Evolutionary conservation across 2,888 invertebrate species (phyloP).

Genomic region (Gastracanthus pulcherrimus): DNA sequence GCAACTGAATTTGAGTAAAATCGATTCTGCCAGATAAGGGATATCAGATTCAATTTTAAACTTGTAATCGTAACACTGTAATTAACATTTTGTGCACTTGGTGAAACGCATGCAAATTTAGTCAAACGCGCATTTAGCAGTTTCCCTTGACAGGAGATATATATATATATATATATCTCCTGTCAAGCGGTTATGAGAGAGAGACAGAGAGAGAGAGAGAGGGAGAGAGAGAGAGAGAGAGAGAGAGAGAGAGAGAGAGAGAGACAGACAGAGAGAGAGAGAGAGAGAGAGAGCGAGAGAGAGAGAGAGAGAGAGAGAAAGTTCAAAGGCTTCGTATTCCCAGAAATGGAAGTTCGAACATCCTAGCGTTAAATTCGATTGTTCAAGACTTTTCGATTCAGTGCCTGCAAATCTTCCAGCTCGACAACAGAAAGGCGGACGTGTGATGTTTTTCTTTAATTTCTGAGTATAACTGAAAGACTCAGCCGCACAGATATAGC

Average conservation of each 20-base stretch:
- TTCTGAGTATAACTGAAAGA: neutral
- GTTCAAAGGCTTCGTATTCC: conserved; percentile 12
- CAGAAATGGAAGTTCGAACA: neutral
- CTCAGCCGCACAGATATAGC: neutral
- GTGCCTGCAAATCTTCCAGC: neutral
- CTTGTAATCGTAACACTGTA: neutral
- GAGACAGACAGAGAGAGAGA: too few relatives aligned
- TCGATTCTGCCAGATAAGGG: too few relatives aligned
- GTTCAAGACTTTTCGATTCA: conserved; percentile 21
- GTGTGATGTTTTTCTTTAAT: too few relatives aligned
- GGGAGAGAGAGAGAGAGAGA: too few relatives aligned
- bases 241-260: too few relatives aligned
- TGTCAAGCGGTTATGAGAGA: conserved; percentile 5
- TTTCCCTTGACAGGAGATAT: conserved; percentile 20
- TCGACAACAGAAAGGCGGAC: neutral
- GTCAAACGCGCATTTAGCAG: conserved; percentile 22
- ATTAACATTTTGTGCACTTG: conserved; percentile 27
- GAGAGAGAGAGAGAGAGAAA: neutral
- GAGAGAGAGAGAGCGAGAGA: too few relatives aligned
- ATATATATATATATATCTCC: conserved; percentile 31
- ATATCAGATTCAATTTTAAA: neutral
- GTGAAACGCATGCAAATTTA: conserved; percentile 20
- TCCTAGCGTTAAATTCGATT: conserved; percentile 32
- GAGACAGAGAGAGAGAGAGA: too few relatives aligned
- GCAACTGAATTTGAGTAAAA: too few relatives aligned